Evolutionary conservation across 2,797 vertebrate species (phyloP), one percentile per base, ranked within the genome.

Genomic region (Bovichtus diacanthus): DNA sequence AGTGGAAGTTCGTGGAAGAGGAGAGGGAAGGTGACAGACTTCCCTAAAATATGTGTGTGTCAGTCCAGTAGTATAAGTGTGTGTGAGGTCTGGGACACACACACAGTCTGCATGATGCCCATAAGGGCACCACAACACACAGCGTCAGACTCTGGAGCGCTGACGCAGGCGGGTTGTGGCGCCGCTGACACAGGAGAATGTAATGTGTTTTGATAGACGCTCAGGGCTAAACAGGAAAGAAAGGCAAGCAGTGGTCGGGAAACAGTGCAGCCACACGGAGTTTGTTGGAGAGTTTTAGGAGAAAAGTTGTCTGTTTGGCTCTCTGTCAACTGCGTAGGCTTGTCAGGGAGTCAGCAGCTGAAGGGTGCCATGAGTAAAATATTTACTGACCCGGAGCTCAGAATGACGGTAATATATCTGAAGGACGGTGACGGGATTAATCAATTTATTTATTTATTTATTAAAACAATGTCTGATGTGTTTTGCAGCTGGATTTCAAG

Each of bases 171-270:
- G 0, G 56, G 60, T 61, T 49, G 67, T 34, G 54, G 47, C 18
- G 41, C 61, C 6, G 16, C 75, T 68, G 79, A 86, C 74, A 71
- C 47, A 36, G 41, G 56, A 66, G 67, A 78, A 67, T 38, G 47
- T 85, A 65, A 92, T 81, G 80, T 80, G 85, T 82, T 78, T 43
- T 83, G 85, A 90, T 72, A 51, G 84, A 51, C 0, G 60, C 86
- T 85, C 19, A 18, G 47, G 77, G 81, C 60, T 41, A 41, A 76
- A 61, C 16, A 6, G 62, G 50, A 61, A 59, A 66, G 55, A 77
- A 80, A 72, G 51, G 23, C 47, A 1, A 63, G 53, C 69, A 13
- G 55, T 25, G 66, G 34, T 58, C 23, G 47, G 51, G 47, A 74
- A 51, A 71, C 56, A 43, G 67, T 75, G 59, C 53, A 25, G 5